Base-by-base conservation (phyloP, 2,797 vertebrate genomes). In the Danio tinwini region DNA sequence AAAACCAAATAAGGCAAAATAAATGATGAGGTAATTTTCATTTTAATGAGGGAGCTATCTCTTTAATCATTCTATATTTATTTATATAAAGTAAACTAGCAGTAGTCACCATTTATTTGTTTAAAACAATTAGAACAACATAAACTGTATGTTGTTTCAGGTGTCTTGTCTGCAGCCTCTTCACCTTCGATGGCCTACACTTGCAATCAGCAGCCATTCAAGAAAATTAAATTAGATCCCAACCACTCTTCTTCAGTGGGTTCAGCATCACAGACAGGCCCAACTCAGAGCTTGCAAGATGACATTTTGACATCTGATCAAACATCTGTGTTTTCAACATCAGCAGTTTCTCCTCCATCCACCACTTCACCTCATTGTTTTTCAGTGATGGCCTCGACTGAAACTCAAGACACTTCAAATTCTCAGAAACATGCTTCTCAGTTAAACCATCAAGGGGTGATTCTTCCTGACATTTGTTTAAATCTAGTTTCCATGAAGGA, bases 131-230 rank as follows among this genome's bases (percentile, higher is more conserved):
- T 50, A 68, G 65, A 68, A 68, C 65, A 50, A 68, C 9, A 37
- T 50, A 39, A 68, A 64, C 45, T 68, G 21, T 50, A 50, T 68
- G 14, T 39, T 68, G 47, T 68, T 68, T 68, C 47, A 50, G 47
- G 65, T 50, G 21, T 50, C 5, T 1, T n/a, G 47, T 50, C 47
- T n/a, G 47, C 65, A 16, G 14, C 29, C 5, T n/a, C 45, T 29
- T 68, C 65, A n/a, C 47, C 65, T 52, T 50, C 21, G 16, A 6
- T 1, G 8, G 5, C 65, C 65, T n/a, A 47, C 16, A 9, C 29
- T 52, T 68, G 37, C 21, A 37, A n/a, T 29, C 21, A 29, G 21
- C 13, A 37, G 2, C 11, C 65, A 29, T 16, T 50, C 65, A 68
- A 68, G 65, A 52, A 68, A 39, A 52, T 68, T 4, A 52, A 52